Evolutionary conservation across 1,140 invertebrate genomes (phyloP).

Genomic region (Agrilus planipennis): DNA sequence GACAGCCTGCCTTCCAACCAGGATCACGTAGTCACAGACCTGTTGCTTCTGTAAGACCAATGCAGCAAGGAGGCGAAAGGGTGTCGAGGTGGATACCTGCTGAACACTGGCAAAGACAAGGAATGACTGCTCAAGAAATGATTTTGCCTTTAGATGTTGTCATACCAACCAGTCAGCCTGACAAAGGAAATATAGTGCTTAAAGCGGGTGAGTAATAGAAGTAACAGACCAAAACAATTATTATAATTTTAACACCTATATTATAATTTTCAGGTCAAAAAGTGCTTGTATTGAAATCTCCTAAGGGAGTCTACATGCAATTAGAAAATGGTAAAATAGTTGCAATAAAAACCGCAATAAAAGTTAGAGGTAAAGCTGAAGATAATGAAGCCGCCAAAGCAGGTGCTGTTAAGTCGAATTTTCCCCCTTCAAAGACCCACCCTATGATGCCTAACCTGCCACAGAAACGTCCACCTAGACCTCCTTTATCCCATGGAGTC

Average conservation of each 20-base stretch:
- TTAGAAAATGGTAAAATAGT: slow-evolving; percentile 92
- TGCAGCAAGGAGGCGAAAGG: slow-evolving; percentile 36
- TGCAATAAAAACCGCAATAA: slow-evolving; percentile 74
- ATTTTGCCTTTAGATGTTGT: slow-evolving; percentile 85
- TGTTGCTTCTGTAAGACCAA: slow-evolving; percentile 42
- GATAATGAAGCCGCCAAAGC: slow-evolving; percentile 31
- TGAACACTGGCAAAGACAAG: slow-evolving; percentile 80
- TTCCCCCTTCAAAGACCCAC: slow-evolving; percentile 49
- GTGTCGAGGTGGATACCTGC: slow-evolving; percentile 64
- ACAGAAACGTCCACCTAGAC: slow-evolving; percentile 28
- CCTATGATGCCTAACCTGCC: slow-evolving; percentile 55
- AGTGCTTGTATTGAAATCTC: slow-evolving; percentile 86
- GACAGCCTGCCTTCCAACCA: slow-evolving; percentile 45
- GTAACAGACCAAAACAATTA: too few species aligned
- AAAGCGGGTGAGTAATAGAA: too few species aligned
- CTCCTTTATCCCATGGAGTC: slow-evolving; percentile 26
- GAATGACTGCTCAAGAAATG: slow-evolving; percentile 90
- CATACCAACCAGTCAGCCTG: slow-evolving; percentile 83
- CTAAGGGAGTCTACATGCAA: slow-evolving; percentile 92
- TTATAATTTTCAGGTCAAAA: too few species aligned
- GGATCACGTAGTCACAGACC: slow-evolving; percentile 42
- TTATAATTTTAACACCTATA: too few species aligned
- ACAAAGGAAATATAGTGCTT: slow-evolving; percentile 72
- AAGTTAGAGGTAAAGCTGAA: slow-evolving; percentile 50
- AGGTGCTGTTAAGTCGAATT: slow-evolving; percentile 3